Percentiles rank a stretch among this genome's conserved stretches.
Evolutionary conservation across 2,797 vertebrate species (phyloP).

Genomic region (Microctenopoma steveboyesi): DNA sequence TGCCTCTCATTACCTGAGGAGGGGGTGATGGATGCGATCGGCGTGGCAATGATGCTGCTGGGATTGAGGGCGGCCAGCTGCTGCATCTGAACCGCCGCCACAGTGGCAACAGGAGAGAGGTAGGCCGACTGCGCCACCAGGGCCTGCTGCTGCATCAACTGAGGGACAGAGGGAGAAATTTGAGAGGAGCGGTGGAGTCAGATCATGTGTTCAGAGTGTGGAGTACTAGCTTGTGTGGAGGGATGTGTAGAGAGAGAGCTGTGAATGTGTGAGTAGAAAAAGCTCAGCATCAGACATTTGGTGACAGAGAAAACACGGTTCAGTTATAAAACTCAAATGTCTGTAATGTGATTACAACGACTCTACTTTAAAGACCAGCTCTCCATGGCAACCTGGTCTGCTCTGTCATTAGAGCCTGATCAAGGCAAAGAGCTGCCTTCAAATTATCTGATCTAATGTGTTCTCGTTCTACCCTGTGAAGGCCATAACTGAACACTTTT

Average conservation of each 20-base stretch:
- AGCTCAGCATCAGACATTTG: neutral
- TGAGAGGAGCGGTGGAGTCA: neutral
- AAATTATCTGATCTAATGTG: conserved; percentile 1
- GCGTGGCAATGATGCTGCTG: conserved; percentile 93
- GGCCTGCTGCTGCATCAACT: conserved; percentile 97
- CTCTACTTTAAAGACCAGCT: conserved; percentile 22
- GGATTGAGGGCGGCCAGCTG: conserved; percentile 94
- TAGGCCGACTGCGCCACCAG: conserved; percentile 95
- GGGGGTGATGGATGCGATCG: conserved; percentile 86
- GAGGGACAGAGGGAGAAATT: conserved; percentile 24
- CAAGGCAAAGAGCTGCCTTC: conserved; percentile 10
- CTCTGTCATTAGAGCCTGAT: conserved; percentile 24
- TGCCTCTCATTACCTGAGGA: conserved; percentile 82
- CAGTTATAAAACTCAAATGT: conserved; percentile 21
- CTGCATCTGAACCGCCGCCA: conserved; percentile 95
- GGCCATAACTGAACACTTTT: neutral
- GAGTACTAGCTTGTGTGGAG: no score
- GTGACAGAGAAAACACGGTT: neutral
- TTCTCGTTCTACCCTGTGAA: neutral
- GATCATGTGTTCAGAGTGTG: neutral
- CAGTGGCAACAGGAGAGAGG: conserved; percentile 94
- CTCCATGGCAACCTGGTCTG: conserved; percentile 20
- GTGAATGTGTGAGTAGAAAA: neutral
- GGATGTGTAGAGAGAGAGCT: neutral
- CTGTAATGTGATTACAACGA: conserved; percentile 22